These are phyloP conservation scores for Guaruba guarouba DNA, from an alignment of 2,113 vertebrate species.

Conservation along the genomic window DNA sequence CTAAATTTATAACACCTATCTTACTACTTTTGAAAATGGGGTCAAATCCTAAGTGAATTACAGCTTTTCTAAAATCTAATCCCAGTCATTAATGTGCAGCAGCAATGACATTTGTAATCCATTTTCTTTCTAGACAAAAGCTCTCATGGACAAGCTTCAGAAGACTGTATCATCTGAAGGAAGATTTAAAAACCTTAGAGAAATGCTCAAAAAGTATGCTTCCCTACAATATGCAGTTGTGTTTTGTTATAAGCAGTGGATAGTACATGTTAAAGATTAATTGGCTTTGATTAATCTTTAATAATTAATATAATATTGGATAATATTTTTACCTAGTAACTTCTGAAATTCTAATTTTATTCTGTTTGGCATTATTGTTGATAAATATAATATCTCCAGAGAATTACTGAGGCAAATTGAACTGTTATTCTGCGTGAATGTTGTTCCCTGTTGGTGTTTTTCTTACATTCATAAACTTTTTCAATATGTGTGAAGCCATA, in stretches of 20 bases:
- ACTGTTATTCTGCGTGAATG: background rate
- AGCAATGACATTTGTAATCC: background rate
- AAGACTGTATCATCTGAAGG: conserved; percentile 98
- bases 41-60: background rate
- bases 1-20: background rate
- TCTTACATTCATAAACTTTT: background rate
- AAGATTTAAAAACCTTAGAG: conserved; percentile 98
- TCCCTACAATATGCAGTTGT: background rate
- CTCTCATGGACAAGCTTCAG: conserved; percentile 97
- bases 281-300: background rate
- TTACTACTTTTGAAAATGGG: background rate
- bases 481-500: background rate
- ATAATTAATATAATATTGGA: background rate
- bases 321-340: background rate
- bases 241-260: background rate
- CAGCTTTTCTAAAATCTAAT: background rate
- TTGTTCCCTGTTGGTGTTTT: background rate
- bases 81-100: background rate
- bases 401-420: conserved; percentile 26
- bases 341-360: background rate
- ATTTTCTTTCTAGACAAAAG: conserved; percentile 85
- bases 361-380: background rate
- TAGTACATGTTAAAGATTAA: background rate
- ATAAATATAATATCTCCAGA: background rate
- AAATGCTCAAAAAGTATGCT: conserved; percentile 96